A percentile compares a stretch with the other conserved stretches of the same genome.
Conservation (phyloP, 2,888 invertebrate species). For the Meteorus cinctellus region DNA sequence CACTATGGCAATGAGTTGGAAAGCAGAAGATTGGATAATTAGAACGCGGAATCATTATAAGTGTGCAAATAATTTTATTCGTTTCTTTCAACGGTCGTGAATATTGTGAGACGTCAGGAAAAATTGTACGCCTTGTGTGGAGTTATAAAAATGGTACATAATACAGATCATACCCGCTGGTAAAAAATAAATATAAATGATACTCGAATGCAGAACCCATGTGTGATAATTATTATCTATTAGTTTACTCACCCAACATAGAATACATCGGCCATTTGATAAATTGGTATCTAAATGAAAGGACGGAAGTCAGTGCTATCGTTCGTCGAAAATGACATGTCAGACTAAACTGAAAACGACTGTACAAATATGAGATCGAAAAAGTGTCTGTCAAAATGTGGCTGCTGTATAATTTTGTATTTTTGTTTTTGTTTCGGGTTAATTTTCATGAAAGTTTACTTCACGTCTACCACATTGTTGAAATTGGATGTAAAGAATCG, state of each 20-base stretch:
- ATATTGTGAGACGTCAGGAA: constrained; percentile 27
- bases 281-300: constrained; percentile 8
- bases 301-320: constrained; percentile 45
- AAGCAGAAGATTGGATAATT: background rate
- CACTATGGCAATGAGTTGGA: background rate
- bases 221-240: constrained; percentile 50
- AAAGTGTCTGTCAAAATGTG: constrained; percentile 53
- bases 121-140: constrained; percentile 1
- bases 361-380: constrained; percentile 50
- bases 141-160: constrained; percentile 24
- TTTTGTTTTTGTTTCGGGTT: constrained; percentile 38
- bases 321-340: constrained; percentile 20
- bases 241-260: constrained; percentile 22
- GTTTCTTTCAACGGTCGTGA: constrained; percentile 24
- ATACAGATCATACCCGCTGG: constrained; percentile 33
- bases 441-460: constrained; percentile 26
- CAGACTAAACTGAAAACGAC: constrained; percentile 12
- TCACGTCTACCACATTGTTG: background rate
- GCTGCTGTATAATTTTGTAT: constrained; percentile 50
- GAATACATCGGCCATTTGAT: background rate
- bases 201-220: constrained; percentile 36
- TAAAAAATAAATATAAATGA: constrained; percentile 47
- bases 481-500: too few species aligned
- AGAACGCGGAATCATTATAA: background rate
- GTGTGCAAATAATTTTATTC: background rate